These are phyloP conservation scores for Nephrocerus scutellatus DNA, from an alignment of 2,888 invertebrate species.

Conservation along the genomic window DNA sequence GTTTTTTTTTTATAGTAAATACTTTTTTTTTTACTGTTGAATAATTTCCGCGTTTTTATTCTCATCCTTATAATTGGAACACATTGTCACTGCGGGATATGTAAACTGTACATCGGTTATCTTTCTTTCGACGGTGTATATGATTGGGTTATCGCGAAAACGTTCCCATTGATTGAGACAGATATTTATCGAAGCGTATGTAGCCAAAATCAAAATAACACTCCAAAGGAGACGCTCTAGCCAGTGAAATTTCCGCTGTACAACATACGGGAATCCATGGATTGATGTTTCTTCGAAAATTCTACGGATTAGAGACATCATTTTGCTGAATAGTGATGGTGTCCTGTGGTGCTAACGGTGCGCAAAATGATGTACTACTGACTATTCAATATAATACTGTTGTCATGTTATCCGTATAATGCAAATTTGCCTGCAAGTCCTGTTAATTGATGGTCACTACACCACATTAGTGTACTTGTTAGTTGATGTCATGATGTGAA, in stretches of 20 bases:
- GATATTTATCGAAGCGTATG: constrained; percentile 30
- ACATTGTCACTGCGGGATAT: constrained; percentile 50
- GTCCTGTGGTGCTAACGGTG: too few species aligned
- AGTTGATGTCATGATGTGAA: too few species aligned
- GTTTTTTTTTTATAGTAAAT: background rate
- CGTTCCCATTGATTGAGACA: constrained; percentile 43
- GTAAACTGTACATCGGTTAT: constrained; percentile 49
- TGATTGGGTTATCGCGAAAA: constrained; percentile 50
- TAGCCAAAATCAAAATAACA: constrained; percentile 26
- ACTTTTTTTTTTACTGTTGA: constrained; percentile 26
- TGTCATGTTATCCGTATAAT: too few species aligned
- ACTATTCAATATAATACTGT: too few species aligned
- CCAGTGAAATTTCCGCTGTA: constrained; percentile 34
- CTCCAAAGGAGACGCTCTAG: constrained; percentile 38
- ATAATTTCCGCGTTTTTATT: constrained; percentile 35
- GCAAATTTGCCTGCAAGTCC: too few species aligned
- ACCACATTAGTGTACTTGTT: too few species aligned
- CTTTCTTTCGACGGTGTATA: constrained; percentile 50
- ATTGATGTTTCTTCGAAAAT: constrained; percentile 34
- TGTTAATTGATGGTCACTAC: too few species aligned
- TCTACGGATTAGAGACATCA: constrained; percentile 18
- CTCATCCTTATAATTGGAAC: constrained; percentile 44
- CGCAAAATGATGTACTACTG: too few species aligned
- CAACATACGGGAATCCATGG: constrained; percentile 40
- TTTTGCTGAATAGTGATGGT: too few species aligned